phyloP scores from a whole-genome alignment of 2,888 invertebrate species.

The Chymomyza caudatula region DNA sequence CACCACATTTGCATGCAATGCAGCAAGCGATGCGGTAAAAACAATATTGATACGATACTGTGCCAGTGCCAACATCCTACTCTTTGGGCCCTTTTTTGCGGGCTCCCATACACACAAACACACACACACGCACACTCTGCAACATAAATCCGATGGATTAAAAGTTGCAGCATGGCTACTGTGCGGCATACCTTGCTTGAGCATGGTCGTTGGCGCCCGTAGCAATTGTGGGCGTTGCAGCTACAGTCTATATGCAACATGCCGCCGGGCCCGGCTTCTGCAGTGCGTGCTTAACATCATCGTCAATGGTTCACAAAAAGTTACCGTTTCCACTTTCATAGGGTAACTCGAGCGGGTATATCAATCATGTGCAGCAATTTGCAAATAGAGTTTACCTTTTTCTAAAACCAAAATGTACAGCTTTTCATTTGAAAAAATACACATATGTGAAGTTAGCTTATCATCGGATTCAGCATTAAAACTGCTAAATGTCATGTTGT shows the following conservation, averaged over 20 bases:
- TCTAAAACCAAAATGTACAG: too few species aligned
- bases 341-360: background rate
- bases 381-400: too few species aligned
- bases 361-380: too few species aligned
- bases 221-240: background rate
- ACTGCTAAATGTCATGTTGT: too few species aligned
- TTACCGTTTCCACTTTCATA: background rate
- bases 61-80: background rate
- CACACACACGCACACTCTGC: background rate
- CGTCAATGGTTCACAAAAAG: background rate
- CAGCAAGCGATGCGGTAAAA: conserved; percentile 33
- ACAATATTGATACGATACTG: conserved; percentile 61
- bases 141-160: conserved; percentile 54
- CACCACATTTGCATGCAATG: conserved; percentile 49
- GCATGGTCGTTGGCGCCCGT: background rate
- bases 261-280: conserved; percentile 5
- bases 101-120: background rate
- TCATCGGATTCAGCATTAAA: too few species aligned
- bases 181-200: background rate
- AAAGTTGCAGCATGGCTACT: conserved; percentile 29
- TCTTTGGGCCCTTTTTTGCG: background rate
- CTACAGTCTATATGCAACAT: background rate
- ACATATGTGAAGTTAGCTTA: too few species aligned
- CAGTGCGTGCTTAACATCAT: background rate
- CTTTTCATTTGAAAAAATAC: too few species aligned